Base-by-base conservation (phyloP, 2,888 invertebrate genomes). In the Chrysotoxum bicinctum region DNA sequence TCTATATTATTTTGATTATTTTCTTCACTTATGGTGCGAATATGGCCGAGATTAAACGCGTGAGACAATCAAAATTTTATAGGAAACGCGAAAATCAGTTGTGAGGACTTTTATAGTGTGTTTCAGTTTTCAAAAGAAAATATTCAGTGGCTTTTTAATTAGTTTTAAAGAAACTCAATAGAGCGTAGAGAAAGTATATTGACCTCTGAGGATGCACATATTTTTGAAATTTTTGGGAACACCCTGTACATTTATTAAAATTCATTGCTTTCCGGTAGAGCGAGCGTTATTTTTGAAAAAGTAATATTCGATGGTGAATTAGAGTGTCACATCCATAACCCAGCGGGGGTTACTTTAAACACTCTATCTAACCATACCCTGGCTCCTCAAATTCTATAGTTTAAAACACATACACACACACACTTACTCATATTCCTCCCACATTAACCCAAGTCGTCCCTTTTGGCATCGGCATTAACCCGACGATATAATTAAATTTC, bases 401-500 rank as follows among this genome's bases (percentile, higher is more conserved):
- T 30, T 4, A 52, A 35, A 64, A 40, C n/a, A 19, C 21, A 58
- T 14, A 12, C 7, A 21, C 21, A 14, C 3, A 32, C 8, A 23
- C 10, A 32, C 21, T 2, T 26, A 32, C 14, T 19, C 19, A 43
- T 43, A 54, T 54, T 75, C 48, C 78, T n/a, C 78, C 73, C 78
- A 69, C 78, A 50, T 69, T 58, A 43, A 37, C 50, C 66, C 64
- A 52, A 83, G 74, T 80, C 66, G 60, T 84, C 75, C 76, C 76
- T 81, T 85, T 85, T 73, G 69, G 80, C 85, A 76, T 73, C 73
- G 81, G 85, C 81, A 80, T 85, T 80, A 85, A 85, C 81, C 85
- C 85, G 81, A 75, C 85, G 85, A 85, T 81, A 85, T 85, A 85
- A 85, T 85, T 85, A 85, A 85, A 85, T 85, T 85, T 85, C 85